Conservation (phyloP, 2,797 vertebrate species). For the Aselliscus stoliczkanus region DNA sequence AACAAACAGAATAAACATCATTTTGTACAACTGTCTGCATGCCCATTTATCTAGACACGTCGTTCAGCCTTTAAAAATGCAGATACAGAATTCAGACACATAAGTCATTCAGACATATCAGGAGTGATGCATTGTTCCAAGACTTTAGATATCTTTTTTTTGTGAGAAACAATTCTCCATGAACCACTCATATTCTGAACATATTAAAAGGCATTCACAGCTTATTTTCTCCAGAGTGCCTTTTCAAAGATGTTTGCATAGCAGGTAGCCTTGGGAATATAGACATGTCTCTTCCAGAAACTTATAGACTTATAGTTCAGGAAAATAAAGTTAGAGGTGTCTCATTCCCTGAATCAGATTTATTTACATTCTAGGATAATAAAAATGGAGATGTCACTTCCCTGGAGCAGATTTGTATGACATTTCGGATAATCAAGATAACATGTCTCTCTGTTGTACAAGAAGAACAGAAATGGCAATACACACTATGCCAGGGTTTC, state of each 20-base stretch:
- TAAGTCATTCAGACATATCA: background rate
- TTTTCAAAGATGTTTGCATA: background rate
- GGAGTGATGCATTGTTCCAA: background rate
- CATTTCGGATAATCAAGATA: background rate
- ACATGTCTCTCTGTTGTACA: background rate
- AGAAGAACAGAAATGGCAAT: background rate
- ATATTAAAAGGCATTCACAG: background rate
- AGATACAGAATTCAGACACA: background rate
- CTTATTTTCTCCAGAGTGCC: background rate
- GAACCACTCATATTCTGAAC: background rate
- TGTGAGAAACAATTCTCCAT: background rate
- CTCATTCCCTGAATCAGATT: background rate
- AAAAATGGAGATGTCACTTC: background rate
- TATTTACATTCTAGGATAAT: background rate
- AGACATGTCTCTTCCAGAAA: background rate
- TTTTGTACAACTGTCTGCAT: background rate
- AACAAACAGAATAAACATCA: background rate
- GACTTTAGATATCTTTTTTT: background rate
- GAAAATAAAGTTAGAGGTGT: background rate
- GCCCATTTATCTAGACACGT: background rate
- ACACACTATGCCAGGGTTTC: background rate
- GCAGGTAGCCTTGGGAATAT: background rate
- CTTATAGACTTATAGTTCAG: background rate
- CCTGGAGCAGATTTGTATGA: background rate
- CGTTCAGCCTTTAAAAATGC: background rate